These are phyloP conservation scores for Omphaloscelis lunosa DNA, from an alignment of 2,888 invertebrate genomes.

Conservation along the genomic window DNA sequence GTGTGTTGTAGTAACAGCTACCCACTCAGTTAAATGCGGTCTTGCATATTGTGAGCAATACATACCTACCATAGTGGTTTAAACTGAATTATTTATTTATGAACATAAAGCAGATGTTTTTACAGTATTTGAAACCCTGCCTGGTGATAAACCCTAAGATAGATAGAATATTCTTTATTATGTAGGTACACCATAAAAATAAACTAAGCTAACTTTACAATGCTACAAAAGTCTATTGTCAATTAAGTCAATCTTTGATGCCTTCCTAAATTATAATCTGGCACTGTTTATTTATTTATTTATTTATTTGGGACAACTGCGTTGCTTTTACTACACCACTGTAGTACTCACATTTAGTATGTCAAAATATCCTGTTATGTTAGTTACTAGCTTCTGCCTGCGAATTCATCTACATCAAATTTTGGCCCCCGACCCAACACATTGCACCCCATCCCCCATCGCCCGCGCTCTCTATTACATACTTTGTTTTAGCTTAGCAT, in stretches of 20 bases:
- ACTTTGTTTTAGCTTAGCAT: too few relatives aligned
- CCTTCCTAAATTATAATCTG: not conserved
- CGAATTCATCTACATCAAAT: too few relatives aligned
- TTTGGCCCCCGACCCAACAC: too few relatives aligned
- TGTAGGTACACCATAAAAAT: too few relatives aligned
- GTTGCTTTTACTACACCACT: not conserved
- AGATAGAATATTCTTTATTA: too few relatives aligned
- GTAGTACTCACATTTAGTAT: too few relatives aligned
- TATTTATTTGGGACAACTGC: too few relatives aligned
- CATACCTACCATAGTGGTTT: not conserved
- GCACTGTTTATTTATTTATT: too few relatives aligned
- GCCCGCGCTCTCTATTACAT: too few relatives aligned
- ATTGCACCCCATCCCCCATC: too few relatives aligned
- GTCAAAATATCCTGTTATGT: too few relatives aligned
- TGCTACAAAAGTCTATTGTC: not conserved
- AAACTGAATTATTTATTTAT: not conserved
- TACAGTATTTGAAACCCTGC: not conserved
- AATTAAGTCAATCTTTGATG: not conserved
- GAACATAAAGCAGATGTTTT: not conserved
- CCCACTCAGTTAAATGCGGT: not conserved
- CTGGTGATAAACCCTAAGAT: not conserved
- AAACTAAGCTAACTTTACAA: not conserved
- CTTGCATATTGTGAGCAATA: not conserved
- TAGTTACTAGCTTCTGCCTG: too few relatives aligned
- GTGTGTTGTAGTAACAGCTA: not conserved